Conservation (phyloP, 1,140 invertebrate species). For the Vanessa atalanta region DNA sequence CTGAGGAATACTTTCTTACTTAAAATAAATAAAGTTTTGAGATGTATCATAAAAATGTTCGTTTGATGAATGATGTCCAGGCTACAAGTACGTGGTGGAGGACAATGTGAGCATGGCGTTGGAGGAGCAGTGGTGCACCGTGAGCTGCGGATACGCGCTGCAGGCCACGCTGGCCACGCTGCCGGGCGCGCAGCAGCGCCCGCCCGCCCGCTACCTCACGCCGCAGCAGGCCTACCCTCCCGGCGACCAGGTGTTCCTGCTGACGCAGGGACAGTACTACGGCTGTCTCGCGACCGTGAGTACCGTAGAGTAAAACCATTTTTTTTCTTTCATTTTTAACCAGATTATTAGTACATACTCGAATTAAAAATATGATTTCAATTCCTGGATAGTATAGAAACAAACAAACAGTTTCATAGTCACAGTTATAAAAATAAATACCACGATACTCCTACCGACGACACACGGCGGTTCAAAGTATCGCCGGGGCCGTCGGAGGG, state of each 20-base stretch:
- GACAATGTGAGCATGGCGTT: slow-evolving; percentile 82
- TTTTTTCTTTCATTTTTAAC: not conserved
- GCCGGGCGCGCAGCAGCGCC: slow-evolving; percentile 75
- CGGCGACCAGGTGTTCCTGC: slow-evolving; percentile 87
- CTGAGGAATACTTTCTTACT: too few relatives aligned
- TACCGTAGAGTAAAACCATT: slow-evolving; percentile 10
- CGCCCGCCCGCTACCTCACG: slow-evolving; percentile 71
- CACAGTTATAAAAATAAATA: too few relatives aligned
- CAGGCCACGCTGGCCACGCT: slow-evolving; percentile 87
- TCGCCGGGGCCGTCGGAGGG: too few relatives aligned
- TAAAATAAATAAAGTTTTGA: too few relatives aligned
- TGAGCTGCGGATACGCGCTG: slow-evolving; percentile 83
- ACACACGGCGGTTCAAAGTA: too few relatives aligned
- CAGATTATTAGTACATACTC: too few relatives aligned
- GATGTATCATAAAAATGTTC: not conserved
- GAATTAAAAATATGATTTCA: too few relatives aligned
- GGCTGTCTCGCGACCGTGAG: slow-evolving; percentile 88
- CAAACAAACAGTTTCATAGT: too few relatives aligned
- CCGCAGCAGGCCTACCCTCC: slow-evolving; percentile 87
- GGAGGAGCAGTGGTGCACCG: slow-evolving; percentile 85
- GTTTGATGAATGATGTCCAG: slow-evolving; percentile 39
- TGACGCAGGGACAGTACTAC: slow-evolving; percentile 88
- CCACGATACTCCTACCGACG: too few relatives aligned
- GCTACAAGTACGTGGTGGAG: slow-evolving; percentile 70
- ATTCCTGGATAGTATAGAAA: too few relatives aligned